Conservation (phyloP, 2,888 invertebrate genomes). For the Philereme vetulata region DNA sequence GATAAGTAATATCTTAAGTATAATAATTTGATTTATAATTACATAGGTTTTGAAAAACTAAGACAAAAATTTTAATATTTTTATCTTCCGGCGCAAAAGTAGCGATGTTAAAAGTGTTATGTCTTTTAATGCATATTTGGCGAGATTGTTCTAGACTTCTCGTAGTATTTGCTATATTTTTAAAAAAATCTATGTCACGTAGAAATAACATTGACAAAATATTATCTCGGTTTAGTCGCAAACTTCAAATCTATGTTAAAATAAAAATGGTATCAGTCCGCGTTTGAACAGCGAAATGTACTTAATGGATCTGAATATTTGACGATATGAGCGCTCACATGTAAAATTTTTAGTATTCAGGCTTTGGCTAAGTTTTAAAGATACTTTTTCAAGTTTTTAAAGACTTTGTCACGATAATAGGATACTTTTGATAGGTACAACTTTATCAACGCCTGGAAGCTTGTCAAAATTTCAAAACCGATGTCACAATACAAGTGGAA, state of each 20-base stretch:
- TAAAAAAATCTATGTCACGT: not conserved
- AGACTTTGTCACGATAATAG: too few relatives aligned
- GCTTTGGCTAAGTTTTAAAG: conserved; percentile 7
- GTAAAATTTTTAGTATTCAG: conserved; percentile 18
- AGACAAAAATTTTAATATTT: too few relatives aligned
- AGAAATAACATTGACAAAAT: conserved; percentile 7
- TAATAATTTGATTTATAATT: conserved; percentile 7
- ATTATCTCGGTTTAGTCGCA: conserved; percentile 6
- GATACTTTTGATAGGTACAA: too few relatives aligned
- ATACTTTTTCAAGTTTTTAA: too few relatives aligned
- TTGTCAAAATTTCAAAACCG: too few relatives aligned
- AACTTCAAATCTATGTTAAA: conserved; percentile 20
- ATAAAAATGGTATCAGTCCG: conserved; percentile 12
- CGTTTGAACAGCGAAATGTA: conserved; percentile 37
- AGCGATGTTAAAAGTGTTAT: too few relatives aligned
- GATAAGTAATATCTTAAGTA: too few relatives aligned
- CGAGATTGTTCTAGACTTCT: too few relatives aligned
- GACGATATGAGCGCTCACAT: conserved; percentile 29
- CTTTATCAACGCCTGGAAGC: too few relatives aligned
- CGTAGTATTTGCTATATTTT: not conserved
- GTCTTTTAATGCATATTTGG: too few relatives aligned
- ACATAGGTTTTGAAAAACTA: too few relatives aligned
- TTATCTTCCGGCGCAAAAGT: not conserved
- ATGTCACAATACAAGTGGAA: too few relatives aligned
- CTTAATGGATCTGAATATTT: conserved; percentile 45